Evolutionary conservation across 2,797 vertebrate species (phyloP).

Genomic region (Danio jaintianensis): DNA sequence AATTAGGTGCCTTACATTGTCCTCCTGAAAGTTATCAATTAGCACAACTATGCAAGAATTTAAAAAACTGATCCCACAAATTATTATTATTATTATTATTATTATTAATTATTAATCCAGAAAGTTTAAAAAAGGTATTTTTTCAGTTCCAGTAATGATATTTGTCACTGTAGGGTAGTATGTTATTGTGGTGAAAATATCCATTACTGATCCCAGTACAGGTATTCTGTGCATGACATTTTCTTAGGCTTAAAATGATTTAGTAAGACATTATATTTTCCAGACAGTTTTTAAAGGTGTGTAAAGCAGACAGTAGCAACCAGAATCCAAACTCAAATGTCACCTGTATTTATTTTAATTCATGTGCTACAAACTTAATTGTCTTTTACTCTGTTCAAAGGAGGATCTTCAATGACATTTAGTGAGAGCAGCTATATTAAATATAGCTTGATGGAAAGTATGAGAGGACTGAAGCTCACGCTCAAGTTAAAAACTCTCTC

Average conservation of each 20-base stretch:
- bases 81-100: no score
- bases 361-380: not conserved
- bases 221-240: conserved; percentile 19
- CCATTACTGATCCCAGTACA: not conserved
- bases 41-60: not conserved
- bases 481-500: conserved; percentile 83
- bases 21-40: not conserved
- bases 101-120: no score
- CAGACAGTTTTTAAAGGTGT: conserved; percentile 10
- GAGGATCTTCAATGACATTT: conserved; percentile 79
- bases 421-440: conserved; percentile 85
- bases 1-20: no score
- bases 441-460: conserved; percentile 81
- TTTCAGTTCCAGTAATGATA: not conserved
- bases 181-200: not conserved
- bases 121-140: not conserved
- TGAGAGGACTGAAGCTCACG: conserved; percentile 81
- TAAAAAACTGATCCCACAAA: no score
- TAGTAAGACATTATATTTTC: not conserved
- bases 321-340: conserved; percentile 4
- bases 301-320: not conserved
- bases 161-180: not conserved
- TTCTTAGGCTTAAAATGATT: not conserved
- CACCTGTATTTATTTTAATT: conserved; percentile 25
- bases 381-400: conserved; percentile 49